Conservation (phyloP, 2,888 invertebrate genomes). For the Perithous albicinctus region DNA sequence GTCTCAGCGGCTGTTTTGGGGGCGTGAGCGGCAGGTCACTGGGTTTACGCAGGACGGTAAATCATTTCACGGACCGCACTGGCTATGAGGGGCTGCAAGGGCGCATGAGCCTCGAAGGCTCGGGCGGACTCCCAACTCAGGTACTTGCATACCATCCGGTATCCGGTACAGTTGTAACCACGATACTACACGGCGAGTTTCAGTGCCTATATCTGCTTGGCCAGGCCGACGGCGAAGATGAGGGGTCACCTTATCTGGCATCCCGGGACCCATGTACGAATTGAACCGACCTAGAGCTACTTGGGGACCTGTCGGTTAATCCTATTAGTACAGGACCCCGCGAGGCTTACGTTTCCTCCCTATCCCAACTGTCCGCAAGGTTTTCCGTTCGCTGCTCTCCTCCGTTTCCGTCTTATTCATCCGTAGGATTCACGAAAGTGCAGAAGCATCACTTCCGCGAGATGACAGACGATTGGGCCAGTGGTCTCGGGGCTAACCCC, state of each 20-base stretch:
- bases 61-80: slow-evolving; percentile 71
- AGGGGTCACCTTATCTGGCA: slow-evolving; percentile 68
- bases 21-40: slow-evolving; percentile 78
- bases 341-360: slow-evolving; percentile 68
- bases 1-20: slow-evolving; percentile 65
- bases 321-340: slow-evolving; percentile 77
- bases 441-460: slow-evolving; percentile 52
- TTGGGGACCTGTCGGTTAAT: slow-evolving; percentile 79
- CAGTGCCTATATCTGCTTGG: slow-evolving; percentile 36
- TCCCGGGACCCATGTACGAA: slow-evolving; percentile 46
- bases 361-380: slow-evolving; percentile 28
- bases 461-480: slow-evolving; percentile 34
- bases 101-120: slow-evolving; percentile 8
- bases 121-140: slow-evolving; percentile 61
- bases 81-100: neutral
- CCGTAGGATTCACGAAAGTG: slow-evolving; percentile 54
- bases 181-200: slow-evolving; percentile 31
- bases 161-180: slow-evolving; percentile 49
- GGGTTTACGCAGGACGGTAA: slow-evolving; percentile 78
- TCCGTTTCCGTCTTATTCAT: slow-evolving; percentile 39
- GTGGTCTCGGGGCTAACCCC: slow-evolving; percentile 53
- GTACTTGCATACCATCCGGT: slow-evolving; percentile 68
- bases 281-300: slow-evolving; percentile 44
- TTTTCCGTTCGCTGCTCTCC: slow-evolving; percentile 51
- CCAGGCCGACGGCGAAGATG: slow-evolving; percentile 38